Base-by-base conservation (phyloP, 2,113 vertebrate species). In the Epinephelus lanceolatus region DNA sequence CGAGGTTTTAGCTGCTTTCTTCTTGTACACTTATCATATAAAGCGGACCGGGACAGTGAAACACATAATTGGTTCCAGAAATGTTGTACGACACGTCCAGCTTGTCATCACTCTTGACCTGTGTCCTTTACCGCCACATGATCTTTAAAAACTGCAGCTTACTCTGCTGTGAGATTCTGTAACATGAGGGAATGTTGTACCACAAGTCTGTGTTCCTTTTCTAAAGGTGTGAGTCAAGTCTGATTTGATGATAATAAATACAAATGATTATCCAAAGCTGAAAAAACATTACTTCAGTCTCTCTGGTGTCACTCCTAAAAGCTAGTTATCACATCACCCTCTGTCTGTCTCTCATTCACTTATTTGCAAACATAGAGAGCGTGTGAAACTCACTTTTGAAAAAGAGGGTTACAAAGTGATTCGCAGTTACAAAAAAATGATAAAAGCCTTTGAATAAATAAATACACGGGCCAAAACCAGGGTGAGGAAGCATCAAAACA, bases 21-120 rank as follows among this genome's bases (percentile, higher is more conserved):
- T 68, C 55, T 62, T 33, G 60, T 56, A 61, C 33, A 14, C 49
- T 75, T 67, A 30, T 55, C 61, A 77, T 63, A 40, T 87, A 73
- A 68, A 66, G 63, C 61, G 6, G 37, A 25, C 59, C 0, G 30
- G 68, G 56, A 70, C 66, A 57, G 17, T 0, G 3, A 56, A 65
- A 27, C 66, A 10, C 21, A 17, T 62, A 69, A 80, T 40, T 69
- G 33, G 53, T 61, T 57, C 57, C 67, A 76, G 71, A 71, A 68
- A 25, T 51, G 56, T 21, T 27, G 14, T 2, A 33, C 4, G 11
- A 25, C 40, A 13, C 49, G 0, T 74, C 2, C 25, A 61, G 51
- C 60, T 55, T 59, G 10, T 23, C 3, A n/a, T 71, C 49, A 45
- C 62, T 55, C 27, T 23, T 69, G 70, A 85, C 61, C 77, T 76